A percentile compares a stretch with the other conserved stretches of the same genome.
These are phyloP conservation scores for Lamellibrachia satsuma DNA, from an alignment of 2,888 invertebrate genomes.

Conservation along the genomic window DNA sequence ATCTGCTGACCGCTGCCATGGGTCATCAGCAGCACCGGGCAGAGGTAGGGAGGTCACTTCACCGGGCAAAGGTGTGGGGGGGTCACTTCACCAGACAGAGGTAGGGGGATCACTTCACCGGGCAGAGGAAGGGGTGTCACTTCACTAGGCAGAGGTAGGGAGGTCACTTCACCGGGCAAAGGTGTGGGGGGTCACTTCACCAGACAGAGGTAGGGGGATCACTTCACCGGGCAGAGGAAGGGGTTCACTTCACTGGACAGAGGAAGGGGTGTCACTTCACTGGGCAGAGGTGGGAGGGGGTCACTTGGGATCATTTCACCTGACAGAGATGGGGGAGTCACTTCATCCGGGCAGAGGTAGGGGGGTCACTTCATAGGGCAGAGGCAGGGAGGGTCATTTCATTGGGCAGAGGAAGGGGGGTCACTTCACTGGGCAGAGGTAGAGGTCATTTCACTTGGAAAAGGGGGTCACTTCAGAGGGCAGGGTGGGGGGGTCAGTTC, in stretches of 20 bases:
- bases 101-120: background rate
- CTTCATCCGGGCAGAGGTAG: background rate
- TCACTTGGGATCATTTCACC: background rate
- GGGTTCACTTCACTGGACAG: too few species aligned
- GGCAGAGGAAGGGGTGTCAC: background rate
- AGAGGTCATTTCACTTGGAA: background rate
- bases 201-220: background rate
- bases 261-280: background rate
- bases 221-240: background rate
- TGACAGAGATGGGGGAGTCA: background rate
- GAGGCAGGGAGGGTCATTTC: background rate
- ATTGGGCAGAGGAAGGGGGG: background rate
- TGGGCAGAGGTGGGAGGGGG: background rate
- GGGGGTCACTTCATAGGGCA: background rate
- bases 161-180: too few species aligned
- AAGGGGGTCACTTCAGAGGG: too few species aligned
- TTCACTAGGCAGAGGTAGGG: background rate
- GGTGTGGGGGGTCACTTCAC: background rate
- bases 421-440: background rate
- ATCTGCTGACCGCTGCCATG: conserved; percentile 53
- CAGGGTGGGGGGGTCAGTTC: background rate
- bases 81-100: background rate
- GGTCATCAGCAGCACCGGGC: conserved; percentile 59
- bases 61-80: background rate
- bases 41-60: conserved; percentile 47